phyloP scores from a whole-genome alignment of 2,113 vertebrate species.

The Litocranius walleri region DNA sequence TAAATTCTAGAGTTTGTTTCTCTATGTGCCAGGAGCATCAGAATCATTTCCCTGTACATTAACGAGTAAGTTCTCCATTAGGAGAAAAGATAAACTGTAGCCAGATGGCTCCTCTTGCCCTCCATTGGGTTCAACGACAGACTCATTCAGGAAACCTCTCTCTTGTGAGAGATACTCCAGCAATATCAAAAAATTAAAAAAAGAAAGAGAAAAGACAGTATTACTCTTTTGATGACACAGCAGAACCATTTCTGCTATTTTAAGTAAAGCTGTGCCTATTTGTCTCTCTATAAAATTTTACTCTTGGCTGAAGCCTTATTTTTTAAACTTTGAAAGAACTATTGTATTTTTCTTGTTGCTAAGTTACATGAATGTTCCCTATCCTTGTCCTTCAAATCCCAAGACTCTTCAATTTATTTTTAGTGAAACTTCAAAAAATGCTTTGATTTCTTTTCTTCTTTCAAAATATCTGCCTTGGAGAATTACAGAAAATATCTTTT shows the following conservation, averaged over 20 bases:
- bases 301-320: constrained; percentile 2
- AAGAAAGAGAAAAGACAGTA: background rate
- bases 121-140: background rate
- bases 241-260: background rate
- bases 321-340: constrained; percentile 25
- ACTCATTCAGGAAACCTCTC: constrained; percentile 44
- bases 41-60: constrained; percentile 30
- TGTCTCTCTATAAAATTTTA: constrained; percentile 7
- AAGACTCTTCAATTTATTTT: constrained; percentile 59
- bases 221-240: constrained; percentile 18
- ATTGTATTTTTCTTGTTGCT: constrained; percentile 34
- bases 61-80: constrained; percentile 48
- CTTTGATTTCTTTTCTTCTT: constrained; percentile 58
- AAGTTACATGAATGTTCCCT: constrained; percentile 21
- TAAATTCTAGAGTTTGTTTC: constrained; percentile 47
- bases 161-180: background rate
- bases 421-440: constrained; percentile 59
- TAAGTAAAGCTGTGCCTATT: background rate
- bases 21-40: constrained; percentile 44
- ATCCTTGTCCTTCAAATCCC: constrained; percentile 61
- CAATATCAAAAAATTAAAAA: background rate
- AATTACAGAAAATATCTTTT: constrained; percentile 44
- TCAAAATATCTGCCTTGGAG: constrained; percentile 51
- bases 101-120: constrained; percentile 38
- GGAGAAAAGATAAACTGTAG: constrained; percentile 31